Base-by-base conservation (phyloP, 2,797 vertebrate genomes). In the Pogonophryne albipinna region DNA sequence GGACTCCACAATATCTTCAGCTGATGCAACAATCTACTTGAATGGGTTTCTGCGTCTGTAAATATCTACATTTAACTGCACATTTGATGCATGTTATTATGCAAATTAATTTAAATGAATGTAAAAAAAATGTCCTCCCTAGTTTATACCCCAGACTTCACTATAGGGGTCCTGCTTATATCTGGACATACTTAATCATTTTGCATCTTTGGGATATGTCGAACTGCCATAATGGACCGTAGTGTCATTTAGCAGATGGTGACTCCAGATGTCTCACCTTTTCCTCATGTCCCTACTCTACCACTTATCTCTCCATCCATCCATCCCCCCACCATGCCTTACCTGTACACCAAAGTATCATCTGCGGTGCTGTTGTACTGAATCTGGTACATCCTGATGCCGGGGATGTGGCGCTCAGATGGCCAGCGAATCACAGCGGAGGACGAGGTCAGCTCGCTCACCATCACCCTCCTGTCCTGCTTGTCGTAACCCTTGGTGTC, bases 321-420 rank as follows among this genome's bases (percentile, higher is more conserved):
- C 57, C 62, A 63, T 14, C 61, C 70, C 42, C 7, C 49, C 74
- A 17, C 62, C 70, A 12, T 11, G 34, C 13, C 93, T 93, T 91
- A 98, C 98, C 98, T 98, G 95, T 99, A 99, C 62, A 98, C 97
- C 31, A 98, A 91, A 7, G 97, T 96, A 71, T 98, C 97, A 38
- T 99, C 98, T 0, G 92, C 91, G 0, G 96, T 96, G 94, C 97
- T 98, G 95, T 99, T 99, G 87, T 99, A 99, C 90, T 98, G 97
- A 75, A 99, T 96, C 94, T 99, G 98, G 92, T 98, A 98, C 96
- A 99, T 98, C 70, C 98, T 94, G 80, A 98, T 97, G 31, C 97
- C 97, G 0, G 97, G 97, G 45, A 97, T 96, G 0, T 97, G 96
- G 56, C 97, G 95, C 80, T 97, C 96, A 0, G 97, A 97, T 0